phyloP scores from a whole-genome alignment of 2,888 invertebrate genomes.

The Patella depressa region DNA sequence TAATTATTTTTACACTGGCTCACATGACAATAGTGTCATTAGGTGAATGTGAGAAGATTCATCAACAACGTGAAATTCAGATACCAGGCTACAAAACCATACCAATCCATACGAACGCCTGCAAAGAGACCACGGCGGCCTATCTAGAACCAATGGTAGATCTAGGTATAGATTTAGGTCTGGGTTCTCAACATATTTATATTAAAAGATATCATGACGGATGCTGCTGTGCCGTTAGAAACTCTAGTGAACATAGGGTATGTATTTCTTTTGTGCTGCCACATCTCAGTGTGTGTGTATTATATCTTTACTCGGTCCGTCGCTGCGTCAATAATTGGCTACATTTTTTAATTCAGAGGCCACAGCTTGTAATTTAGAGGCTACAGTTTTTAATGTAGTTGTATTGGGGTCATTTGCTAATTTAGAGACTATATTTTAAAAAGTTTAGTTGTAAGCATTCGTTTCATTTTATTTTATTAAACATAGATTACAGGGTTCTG shows the following conservation, averaged over 20 bases:
- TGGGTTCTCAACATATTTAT: constrained; percentile 9
- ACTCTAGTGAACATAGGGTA: constrained; percentile 8
- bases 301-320: too few species aligned
- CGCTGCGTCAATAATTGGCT: too few species aligned
- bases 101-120: constrained; percentile 19
- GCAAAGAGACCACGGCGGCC: constrained; percentile 16
- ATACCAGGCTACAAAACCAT: constrained; percentile 17
- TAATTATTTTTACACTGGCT: background rate
- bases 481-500: too few species aligned
- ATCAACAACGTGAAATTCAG: constrained; percentile 11
- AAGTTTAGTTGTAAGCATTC: too few species aligned
- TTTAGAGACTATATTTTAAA: too few species aligned
- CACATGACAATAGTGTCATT: background rate
- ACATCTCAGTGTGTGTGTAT: too few species aligned
- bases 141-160: constrained; percentile 5
- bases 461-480: too few species aligned
- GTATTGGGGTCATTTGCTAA: too few species aligned
- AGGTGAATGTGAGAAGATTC: constrained; percentile 17
- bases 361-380: too few species aligned
- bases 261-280: background rate
- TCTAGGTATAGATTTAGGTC: background rate
- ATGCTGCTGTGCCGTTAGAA: constrained; percentile 20
- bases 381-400: too few species aligned
- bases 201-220: constrained; percentile 19
- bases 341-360: too few species aligned